phyloP scores from a whole-genome alignment of 1,140 invertebrate genomes.

The Nomia melanderi region DNA sequence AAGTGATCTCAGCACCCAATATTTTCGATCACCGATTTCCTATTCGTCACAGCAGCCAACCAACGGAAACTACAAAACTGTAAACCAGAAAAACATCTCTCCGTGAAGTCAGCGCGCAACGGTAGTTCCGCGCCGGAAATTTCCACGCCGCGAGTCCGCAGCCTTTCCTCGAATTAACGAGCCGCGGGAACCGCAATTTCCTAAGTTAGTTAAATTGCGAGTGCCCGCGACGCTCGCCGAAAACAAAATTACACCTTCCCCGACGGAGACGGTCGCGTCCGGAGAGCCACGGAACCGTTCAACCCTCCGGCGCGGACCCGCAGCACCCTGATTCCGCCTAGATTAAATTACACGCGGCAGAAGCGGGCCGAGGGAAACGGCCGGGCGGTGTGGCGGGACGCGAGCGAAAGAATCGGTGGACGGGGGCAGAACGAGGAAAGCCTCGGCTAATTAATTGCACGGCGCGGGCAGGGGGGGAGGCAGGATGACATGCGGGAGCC shows the following conservation, averaged over 20 bases:
- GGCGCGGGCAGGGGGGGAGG: conserved; percentile 35
- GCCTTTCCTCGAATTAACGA: conserved; percentile 19
- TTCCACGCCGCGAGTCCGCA: background rate
- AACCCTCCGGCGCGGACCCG: conserved; percentile 26
- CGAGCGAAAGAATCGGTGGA: conserved; percentile 23
- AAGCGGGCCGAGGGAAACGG: background rate
- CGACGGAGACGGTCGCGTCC: conserved; percentile 30
- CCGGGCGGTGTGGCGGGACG: background rate
- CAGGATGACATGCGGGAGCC: conserved; percentile 63
- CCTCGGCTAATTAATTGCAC: conserved; percentile 66
- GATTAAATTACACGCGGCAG: conserved; percentile 59
- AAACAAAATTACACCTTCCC: conserved; percentile 38
- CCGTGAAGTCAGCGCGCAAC: no score
- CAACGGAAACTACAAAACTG: no score
- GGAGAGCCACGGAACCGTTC: background rate
- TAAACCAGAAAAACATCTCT: no score
- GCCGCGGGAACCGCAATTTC: conserved; percentile 24
- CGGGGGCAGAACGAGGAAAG: conserved; percentile 25
- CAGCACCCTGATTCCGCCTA: conserved; percentile 51
- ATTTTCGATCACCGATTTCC: no score
- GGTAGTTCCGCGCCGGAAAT: no score
- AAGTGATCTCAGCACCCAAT: no score
- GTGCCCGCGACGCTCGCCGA: background rate
- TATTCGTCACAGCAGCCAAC: no score
- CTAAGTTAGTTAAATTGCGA: conserved; percentile 15